phyloP scores from a whole-genome alignment of 2,888 invertebrate species.

The Trichogramma dendrolimi region DNA sequence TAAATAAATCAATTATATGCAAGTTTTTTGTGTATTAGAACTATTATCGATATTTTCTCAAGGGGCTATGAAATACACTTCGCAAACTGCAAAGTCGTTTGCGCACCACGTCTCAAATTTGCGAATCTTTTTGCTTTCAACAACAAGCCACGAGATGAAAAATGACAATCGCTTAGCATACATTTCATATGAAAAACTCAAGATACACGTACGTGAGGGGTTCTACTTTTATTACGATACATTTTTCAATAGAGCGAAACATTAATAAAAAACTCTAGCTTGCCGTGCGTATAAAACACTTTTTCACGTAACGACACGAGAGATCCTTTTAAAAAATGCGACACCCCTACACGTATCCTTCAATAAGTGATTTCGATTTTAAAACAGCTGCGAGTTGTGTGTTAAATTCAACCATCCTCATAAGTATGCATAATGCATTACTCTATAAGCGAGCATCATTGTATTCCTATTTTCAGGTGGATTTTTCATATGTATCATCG shows the following conservation, averaged over 20 bases:
- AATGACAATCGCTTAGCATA: too few species aligned
- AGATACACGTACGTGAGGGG: too few species aligned
- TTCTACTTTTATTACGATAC: background rate
- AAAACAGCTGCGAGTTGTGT: slow-evolving; percentile 11
- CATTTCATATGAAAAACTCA: too few species aligned
- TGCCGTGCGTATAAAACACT: background rate
- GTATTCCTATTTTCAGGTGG: slow-evolving; percentile 47
- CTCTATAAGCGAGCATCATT: slow-evolving; percentile 49
- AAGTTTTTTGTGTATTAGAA: too few species aligned
- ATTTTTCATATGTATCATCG: background rate
- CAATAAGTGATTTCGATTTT: slow-evolving; percentile 39
- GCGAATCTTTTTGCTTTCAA: too few species aligned
- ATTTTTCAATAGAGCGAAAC: slow-evolving; percentile 2
- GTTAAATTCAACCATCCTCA: background rate
- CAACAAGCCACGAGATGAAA: too few species aligned
- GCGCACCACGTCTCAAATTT: too few species aligned
- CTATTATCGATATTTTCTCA: too few species aligned
- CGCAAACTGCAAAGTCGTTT: too few species aligned
- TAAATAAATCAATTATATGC: too few species aligned
- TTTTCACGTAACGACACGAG: background rate
- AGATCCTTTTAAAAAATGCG: slow-evolving; percentile 10
- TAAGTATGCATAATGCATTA: slow-evolving; percentile 47
- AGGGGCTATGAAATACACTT: too few species aligned
- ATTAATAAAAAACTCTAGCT: background rate
- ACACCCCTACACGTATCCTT: slow-evolving; percentile 26